These are phyloP conservation scores for Lasiommata megera DNA, from an alignment of 2,888 invertebrate species.

Conservation along the genomic window DNA sequence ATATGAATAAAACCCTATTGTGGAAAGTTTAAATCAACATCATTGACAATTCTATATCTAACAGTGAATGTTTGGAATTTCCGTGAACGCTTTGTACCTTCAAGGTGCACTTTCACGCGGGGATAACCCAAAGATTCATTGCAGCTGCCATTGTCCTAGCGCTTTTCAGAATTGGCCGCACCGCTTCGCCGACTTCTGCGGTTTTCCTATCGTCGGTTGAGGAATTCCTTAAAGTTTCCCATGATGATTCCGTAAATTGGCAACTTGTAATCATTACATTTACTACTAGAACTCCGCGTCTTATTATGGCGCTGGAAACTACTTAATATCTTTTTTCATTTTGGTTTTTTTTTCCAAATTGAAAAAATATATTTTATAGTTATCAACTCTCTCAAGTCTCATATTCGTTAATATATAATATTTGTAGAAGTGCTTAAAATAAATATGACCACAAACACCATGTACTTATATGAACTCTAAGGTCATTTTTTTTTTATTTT, in stretches of 20 bases:
- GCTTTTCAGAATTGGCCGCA: conserved; percentile 15
- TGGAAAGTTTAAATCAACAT: conserved; percentile 24
- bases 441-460: neutral
- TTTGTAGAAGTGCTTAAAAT: neutral
- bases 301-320: too few relatives aligned
- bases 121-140: conserved; percentile 49
- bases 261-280: too few relatives aligned
- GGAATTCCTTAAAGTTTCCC: conserved; percentile 10
- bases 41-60: conserved; percentile 21
- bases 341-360: too few relatives aligned
- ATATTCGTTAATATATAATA: neutral
- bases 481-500: conserved; percentile 5
- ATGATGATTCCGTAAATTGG: neutral
- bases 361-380: too few relatives aligned
- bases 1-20: neutral
- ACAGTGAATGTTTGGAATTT: conserved; percentile 43
- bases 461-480: conserved; percentile 7
- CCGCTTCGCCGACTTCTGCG: conserved; percentile 27
- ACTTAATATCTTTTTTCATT: too few relatives aligned
- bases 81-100: conserved; percentile 42
- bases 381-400: too few relatives aligned
- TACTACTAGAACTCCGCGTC: too few relatives aligned
- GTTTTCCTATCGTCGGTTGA: conserved; percentile 35
- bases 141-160: conserved; percentile 18
- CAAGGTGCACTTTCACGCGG: conserved; percentile 58